These are phyloP conservation scores for Steromphala cineraria DNA, from an alignment of 2,888 invertebrate genomes.

Conservation along the genomic window DNA sequence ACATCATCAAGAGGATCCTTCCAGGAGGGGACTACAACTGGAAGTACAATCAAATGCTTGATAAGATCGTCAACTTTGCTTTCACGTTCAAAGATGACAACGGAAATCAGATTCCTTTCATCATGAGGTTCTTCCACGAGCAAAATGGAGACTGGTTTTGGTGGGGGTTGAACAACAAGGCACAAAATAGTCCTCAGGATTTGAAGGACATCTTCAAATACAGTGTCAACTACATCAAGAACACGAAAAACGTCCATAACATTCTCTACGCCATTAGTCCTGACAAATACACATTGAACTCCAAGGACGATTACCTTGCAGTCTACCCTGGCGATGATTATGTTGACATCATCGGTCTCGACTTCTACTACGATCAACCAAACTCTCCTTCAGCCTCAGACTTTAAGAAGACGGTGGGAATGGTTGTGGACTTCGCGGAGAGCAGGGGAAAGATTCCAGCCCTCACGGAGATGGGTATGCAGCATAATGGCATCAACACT, in stretches of 20 bases:
- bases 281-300: background rate
- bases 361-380: background rate
- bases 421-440: background rate
- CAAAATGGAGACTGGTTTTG: constrained; percentile 47
- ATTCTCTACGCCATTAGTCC: background rate
- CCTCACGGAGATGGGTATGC: background rate
- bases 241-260: background rate
- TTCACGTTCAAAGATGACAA: constrained; percentile 23
- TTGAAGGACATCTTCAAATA: constrained; percentile 20
- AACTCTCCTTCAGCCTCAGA: background rate
- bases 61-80: constrained; percentile 24
- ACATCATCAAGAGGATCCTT: constrained; percentile 26
- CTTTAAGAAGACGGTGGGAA: background rate
- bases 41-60: constrained; percentile 21
- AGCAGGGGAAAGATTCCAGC: background rate
- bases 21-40: constrained; percentile 29
- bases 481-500: background rate
- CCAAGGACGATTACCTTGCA: background rate
- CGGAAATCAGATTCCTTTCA: constrained; percentile 31
- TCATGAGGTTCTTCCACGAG: constrained; percentile 43
- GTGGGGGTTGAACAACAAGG: constrained; percentile 34
- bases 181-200: constrained; percentile 28
- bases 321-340: background rate
- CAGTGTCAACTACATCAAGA: background rate
- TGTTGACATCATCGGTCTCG: background rate